Evolutionary conservation across 2,113 vertebrate genomes (phyloP).

Genomic region (Cephalopholis sonnerati): DNA sequence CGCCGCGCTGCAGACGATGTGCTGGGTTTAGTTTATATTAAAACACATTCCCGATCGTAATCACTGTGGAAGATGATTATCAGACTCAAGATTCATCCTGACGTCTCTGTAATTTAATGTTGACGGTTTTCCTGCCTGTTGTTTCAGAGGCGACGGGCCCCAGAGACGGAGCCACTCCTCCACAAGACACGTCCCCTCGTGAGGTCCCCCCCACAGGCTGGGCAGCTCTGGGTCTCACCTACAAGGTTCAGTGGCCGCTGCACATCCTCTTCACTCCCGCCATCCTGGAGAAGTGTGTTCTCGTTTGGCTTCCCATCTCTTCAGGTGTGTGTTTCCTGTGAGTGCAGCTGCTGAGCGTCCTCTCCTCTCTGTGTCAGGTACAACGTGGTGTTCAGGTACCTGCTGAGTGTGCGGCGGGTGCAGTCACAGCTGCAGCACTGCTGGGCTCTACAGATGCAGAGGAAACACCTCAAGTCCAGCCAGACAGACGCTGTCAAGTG

Average conservation of each 20-base stretch:
- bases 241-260: slow-evolving; percentile 98
- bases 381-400: slow-evolving; percentile 96
- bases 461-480: slow-evolving; percentile 94
- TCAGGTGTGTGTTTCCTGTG: neutral
- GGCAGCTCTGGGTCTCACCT: slow-evolving; percentile 95
- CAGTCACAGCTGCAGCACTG: slow-evolving; percentile 98
- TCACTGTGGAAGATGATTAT: neutral
- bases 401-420: slow-evolving; percentile 94
- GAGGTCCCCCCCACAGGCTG: slow-evolving; percentile 94
- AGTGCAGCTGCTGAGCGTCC: neutral
- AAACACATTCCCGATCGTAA: too few species aligned
- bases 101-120: neutral
- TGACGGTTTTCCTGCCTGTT: fast-evolving
- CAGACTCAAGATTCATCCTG: neutral
- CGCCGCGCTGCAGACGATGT: too few species aligned
- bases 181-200: slow-evolving; percentile 93
- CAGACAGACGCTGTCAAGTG: slow-evolving; percentile 93
- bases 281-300: slow-evolving; percentile 94
- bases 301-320: neutral
- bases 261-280: slow-evolving; percentile 99
- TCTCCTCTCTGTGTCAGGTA: slow-evolving; percentile 85
- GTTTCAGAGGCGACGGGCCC: slow-evolving; percentile 86
- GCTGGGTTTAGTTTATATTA: too few species aligned
- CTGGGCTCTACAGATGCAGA: slow-evolving; percentile 98
- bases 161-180: slow-evolving; percentile 89